phyloP scores from a whole-genome alignment of 2,888 invertebrate species.

The Colostygia pectinataria region DNA sequence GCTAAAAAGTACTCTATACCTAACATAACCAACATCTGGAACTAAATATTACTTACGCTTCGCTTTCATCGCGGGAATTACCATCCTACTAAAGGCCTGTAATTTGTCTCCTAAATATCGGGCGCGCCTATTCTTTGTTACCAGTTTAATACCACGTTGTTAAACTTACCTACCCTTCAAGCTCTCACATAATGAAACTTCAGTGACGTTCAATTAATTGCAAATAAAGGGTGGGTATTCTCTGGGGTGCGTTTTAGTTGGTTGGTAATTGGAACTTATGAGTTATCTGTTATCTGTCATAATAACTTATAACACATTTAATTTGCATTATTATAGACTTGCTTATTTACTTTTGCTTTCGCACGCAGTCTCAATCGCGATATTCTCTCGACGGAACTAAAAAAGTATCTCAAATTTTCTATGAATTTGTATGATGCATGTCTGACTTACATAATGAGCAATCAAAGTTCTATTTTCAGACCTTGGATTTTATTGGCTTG shows the following conservation, averaged over 20 bases:
- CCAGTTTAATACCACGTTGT: too few species aligned
- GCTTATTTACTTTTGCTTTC: not conserved
- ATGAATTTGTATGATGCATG: too few species aligned
- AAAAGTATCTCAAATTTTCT: too few species aligned
- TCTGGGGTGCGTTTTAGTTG: constrained; percentile 30
- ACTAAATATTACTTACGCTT: not conserved
- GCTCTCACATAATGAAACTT: constrained; percentile 54
- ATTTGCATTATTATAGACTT: too few species aligned
- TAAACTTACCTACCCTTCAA: constrained; percentile 41
- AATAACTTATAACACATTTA: not conserved
- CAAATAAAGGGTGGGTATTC: constrained; percentile 42
- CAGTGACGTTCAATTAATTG: constrained; percentile 55
- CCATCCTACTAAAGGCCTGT: constrained; percentile 44
- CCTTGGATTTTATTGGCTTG: too few species aligned
- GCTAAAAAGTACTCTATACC: too few species aligned
- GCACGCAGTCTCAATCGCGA: not conserved
- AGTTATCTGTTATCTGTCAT: constrained; percentile 32
- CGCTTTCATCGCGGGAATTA: constrained; percentile 30
- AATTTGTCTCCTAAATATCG: constrained; percentile 61
- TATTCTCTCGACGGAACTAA: too few species aligned
- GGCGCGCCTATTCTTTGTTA: constrained; percentile 51
- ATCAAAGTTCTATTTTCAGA: too few species aligned
- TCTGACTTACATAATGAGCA: too few species aligned
- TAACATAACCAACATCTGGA: too few species aligned
- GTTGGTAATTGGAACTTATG: constrained; percentile 33